Base-by-base conservation (phyloP, 2,888 invertebrate genomes). In the Caenorhabditis becei region DNA sequence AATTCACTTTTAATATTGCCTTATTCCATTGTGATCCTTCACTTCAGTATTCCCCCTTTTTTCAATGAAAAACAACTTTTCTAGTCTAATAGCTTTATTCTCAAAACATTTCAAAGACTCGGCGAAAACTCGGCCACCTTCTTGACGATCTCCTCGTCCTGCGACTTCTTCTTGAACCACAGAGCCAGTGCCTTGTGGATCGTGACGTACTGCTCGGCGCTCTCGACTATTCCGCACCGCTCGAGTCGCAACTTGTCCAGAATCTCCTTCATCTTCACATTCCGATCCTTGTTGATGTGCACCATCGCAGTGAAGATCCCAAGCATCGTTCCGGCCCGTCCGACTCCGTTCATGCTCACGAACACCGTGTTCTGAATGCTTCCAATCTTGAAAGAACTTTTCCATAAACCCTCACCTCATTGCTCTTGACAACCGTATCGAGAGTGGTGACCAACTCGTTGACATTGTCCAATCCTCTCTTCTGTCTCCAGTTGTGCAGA, bases 151-250 rank as follows among this genome's bases (percentile, higher is more conserved):
- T 70, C 70, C 11, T 61, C 70, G 20, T 44, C 49, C 7, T n/a
- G 7, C n/a, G 61, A 59, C 10, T 70, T 70, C n/a, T 35, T 51
- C 53, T 53, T 67, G 54, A 77, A 59, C 75, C 75, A 77, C 8
- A 26, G 7, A 1, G 59, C 67, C 41, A 77, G 14, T 32, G 54
- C 65, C 44, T 51, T 66, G 61, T 77, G 59, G 2, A 67, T 28
- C 11, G 67, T 59, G n/a, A 26, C 32, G 23, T 28, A 67, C 24
- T 77, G 75, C 8, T 77, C 75, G 2, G 26, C 32, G 20, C 37
- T 77, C n/a, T 77, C 75, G 14, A 77, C 67, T 20, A 77, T 10
- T 51, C 75, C 75, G 41, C 53, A 67, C 11, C 75, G 37, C n/a
- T 77, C 67, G 1, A 16, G 18, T 23, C 75, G 37, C 44, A 77